A percentile compares a stretch with the other conserved stretches of the same genome.
These are phyloP conservation scores for Microplitis manilae DNA, from an alignment of 2,888 invertebrate species.

Conservation along the genomic window DNA sequence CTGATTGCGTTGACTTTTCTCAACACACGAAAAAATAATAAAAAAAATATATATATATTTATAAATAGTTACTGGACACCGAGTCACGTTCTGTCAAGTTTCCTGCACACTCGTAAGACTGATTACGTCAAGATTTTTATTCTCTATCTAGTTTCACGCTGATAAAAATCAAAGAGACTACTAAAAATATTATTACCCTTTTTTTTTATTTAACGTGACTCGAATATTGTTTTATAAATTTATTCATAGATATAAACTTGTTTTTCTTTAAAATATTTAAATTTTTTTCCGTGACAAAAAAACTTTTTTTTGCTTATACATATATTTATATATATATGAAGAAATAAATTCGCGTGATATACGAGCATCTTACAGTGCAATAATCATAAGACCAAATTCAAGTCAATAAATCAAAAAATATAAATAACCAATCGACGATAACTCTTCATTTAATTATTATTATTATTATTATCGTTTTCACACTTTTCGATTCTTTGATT, in stretches of 20 bases:
- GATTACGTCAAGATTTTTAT: slow-evolving; percentile 41
- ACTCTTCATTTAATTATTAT: slow-evolving; percentile 15
- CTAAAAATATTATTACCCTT: slow-evolving; percentile 14
- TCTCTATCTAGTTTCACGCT: slow-evolving; percentile 35
- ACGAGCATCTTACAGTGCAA: slow-evolving; percentile 42
- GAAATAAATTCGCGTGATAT: slow-evolving; percentile 37
- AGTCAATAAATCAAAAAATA: slow-evolving; percentile 34
- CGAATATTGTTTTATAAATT: slow-evolving; percentile 4
- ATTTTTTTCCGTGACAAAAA: slow-evolving; percentile 5
- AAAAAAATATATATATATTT: neutral
- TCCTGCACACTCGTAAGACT: slow-evolving; percentile 34
- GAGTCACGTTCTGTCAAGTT: slow-evolving; percentile 39
- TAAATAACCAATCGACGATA: slow-evolving; percentile 24
- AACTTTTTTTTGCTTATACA: slow-evolving; percentile 4
- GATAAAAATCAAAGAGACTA: slow-evolving; percentile 32
- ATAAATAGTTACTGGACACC: slow-evolving; percentile 8
- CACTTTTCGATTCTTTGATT: neutral
- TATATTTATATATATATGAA: neutral
- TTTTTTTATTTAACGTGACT: slow-evolving; percentile 34
- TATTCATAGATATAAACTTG: neutral
- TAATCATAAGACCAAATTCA: slow-evolving; percentile 22
- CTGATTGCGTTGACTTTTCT: slow-evolving; percentile 39
- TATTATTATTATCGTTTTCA: slow-evolving; percentile 9
- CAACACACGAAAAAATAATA: slow-evolving; percentile 28
- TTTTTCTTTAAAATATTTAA: neutral